A percentile compares a stretch with the other conserved stretches of the same genome.
Conservation (phyloP, 2,888 invertebrate genomes). For the Prionchulus punctatus region DNA sequence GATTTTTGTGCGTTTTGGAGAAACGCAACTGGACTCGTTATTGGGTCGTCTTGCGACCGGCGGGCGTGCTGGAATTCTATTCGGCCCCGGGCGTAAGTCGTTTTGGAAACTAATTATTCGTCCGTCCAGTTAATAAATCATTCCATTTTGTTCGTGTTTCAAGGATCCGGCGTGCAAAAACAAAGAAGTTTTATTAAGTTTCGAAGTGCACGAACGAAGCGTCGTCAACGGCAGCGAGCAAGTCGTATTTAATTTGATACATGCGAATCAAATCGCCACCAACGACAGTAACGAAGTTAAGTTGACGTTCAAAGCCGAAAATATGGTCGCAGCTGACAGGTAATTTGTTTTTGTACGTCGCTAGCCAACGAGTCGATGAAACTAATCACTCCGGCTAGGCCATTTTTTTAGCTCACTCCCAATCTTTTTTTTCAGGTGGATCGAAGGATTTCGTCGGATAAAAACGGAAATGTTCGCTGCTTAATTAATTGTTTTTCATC, state of each 20-base stretch:
- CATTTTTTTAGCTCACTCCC: too few relatives aligned
- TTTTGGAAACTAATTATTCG: not conserved
- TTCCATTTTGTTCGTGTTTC: not conserved
- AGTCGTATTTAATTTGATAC: not conserved
- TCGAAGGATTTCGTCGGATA: too few relatives aligned
- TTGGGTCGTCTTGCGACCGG: not conserved
- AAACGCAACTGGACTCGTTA: not conserved
- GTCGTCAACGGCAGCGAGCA: not conserved
- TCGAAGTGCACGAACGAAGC: not conserved
- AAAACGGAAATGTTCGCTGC: too few relatives aligned
- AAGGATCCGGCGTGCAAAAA: not conserved
- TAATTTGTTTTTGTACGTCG: too few relatives aligned
- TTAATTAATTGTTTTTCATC: too few relatives aligned
- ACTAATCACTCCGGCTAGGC: too few relatives aligned
- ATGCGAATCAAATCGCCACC: not conserved
- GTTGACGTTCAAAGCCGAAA: not conserved
- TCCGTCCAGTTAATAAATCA: not conserved
- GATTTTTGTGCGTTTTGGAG: not conserved
- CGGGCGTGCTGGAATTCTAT: constrained; percentile 5
- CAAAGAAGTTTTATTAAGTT: not conserved
- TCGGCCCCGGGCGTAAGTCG: constrained; percentile 3
- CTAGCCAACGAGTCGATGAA: too few relatives aligned
- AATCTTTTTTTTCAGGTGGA: too few relatives aligned
- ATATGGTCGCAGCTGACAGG: not conserved
- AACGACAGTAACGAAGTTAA: not conserved